Conservation (phyloP, 1,140 invertebrate species). For the Ruditapes philippinarum region DNA sequence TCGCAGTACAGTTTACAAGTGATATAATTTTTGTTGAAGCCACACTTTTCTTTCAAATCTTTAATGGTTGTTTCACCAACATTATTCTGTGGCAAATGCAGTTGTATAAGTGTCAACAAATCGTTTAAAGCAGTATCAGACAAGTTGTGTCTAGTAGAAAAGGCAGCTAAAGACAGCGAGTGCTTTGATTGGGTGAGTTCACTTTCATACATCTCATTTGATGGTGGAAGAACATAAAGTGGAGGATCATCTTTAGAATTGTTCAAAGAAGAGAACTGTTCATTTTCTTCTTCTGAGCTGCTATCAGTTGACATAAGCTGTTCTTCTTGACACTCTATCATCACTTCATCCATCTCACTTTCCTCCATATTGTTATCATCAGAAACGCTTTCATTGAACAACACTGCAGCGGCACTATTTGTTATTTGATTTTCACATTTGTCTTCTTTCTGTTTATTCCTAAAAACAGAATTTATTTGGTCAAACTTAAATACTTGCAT, state of each 20-base stretch:
- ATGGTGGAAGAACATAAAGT: not conserved
- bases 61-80: slow-evolving; percentile 55
- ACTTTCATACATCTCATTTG: not conserved
- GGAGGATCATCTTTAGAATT: not conserved
- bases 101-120: slow-evolving; percentile 12
- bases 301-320: not conserved
- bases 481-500: no score
- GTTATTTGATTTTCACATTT: no score
- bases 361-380: not conserved
- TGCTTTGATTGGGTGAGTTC: slow-evolving; percentile 16
- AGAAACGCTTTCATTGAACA: no score
- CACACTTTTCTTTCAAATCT: slow-evolving; percentile 39
- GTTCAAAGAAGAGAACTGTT: not conserved
- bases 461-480: no score
- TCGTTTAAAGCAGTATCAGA: slow-evolving; percentile 37
- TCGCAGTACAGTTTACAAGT: slow-evolving; percentile 39
- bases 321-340: not conserved
- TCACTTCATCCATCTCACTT: not conserved
- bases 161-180: not conserved
- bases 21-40: slow-evolving; percentile 37
- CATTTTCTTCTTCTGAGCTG: not conserved
- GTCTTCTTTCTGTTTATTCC: no score
- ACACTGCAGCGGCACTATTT: no score
- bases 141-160: slow-evolving; percentile 13
- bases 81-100: slow-evolving; percentile 48